A percentile compares a stretch with the other conserved stretches of the same genome.
Evolutionary conservation across 2,113 vertebrate species (phyloP).

Genomic region (Ciconia boyciana): DNA sequence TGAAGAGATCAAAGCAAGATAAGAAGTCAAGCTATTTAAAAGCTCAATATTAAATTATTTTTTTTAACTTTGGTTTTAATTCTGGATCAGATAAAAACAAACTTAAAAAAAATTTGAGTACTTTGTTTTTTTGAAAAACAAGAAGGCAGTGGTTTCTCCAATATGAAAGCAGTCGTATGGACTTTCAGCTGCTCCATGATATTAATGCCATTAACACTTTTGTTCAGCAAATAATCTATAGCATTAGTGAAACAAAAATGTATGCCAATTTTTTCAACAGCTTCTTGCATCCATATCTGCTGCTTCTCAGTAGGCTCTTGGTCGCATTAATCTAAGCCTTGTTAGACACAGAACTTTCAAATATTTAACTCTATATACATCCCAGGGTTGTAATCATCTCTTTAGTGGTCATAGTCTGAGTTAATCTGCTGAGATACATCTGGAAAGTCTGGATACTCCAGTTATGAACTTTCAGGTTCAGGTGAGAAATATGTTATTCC

Average conservation of each 20-base stretch:
- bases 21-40: neutral
- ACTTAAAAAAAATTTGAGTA: neutral
- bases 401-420: neutral
- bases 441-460: neutral
- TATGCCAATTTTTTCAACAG: neutral
- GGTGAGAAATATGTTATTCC: neutral
- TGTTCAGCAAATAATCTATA: neutral
- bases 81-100: neutral
- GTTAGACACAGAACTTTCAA: neutral
- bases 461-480: neutral
- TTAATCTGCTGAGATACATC: neutral
- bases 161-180: neutral
- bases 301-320: neutral
- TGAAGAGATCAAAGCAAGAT: neutral
- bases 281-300: neutral
- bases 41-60: no score
- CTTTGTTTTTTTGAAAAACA: neutral
- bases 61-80: neutral
- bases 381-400: neutral
- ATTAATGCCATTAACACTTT: neutral
- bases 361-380: neutral
- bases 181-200: neutral
- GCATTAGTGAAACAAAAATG: neutral
- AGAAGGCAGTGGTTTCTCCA: neutral
- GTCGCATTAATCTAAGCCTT: neutral